phyloP scores from a whole-genome alignment of 2,113 vertebrate species.

The Lasiurus cinereus region DNA sequence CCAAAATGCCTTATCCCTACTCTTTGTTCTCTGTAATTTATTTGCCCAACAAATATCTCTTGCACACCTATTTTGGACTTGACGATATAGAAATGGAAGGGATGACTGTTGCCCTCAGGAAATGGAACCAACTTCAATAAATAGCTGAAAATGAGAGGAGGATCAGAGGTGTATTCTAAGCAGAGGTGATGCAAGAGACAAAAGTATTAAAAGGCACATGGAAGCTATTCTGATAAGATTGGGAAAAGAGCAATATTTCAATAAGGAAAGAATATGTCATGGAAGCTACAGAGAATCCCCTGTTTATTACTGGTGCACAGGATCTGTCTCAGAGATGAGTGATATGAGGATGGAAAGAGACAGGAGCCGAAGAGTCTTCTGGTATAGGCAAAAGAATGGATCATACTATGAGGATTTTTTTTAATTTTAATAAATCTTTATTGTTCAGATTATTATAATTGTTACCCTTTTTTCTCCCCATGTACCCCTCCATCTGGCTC shows the following conservation, averaged over 20 bases:
- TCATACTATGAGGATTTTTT: background rate
- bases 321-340: background rate
- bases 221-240: background rate
- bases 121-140: slow-evolving; percentile 21
- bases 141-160: background rate
- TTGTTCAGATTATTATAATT: no score
- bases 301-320: background rate
- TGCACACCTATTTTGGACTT: background rate
- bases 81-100: slow-evolving; percentile 40
- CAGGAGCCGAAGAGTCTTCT: background rate
- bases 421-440: no score
- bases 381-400: background rate
- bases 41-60: slow-evolving; percentile 24
- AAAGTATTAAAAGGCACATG: background rate
- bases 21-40: background rate
- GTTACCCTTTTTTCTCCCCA: no score
- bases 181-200: background rate
- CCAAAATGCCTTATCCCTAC: background rate
- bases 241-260: background rate
- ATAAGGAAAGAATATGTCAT: background rate
- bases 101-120: background rate
- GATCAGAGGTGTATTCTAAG: background rate
- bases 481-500: no score
- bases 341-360: background rate
- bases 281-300: background rate